phyloP scores from a whole-genome alignment of 2,888 invertebrate species.

The Capitulum mitella region DNA sequence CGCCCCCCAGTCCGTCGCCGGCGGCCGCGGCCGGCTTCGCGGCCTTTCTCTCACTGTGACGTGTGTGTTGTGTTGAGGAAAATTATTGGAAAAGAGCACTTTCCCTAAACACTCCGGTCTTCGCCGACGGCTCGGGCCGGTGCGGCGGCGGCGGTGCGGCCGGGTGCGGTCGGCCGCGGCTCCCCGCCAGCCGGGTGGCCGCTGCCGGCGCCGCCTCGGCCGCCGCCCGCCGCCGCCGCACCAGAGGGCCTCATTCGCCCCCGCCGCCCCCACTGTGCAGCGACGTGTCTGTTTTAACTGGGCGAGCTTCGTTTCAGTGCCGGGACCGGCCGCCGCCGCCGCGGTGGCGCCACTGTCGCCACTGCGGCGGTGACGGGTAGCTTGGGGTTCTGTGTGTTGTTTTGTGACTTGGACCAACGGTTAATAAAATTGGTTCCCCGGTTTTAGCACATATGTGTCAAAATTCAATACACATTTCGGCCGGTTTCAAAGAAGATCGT shows the following conservation, averaged over 20 bases:
- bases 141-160: no score
- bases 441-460: no score
- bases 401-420: not conserved
- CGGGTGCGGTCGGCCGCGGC: no score
- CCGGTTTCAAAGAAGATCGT: no score
- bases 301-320: not conserved
- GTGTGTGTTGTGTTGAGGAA: conserved; percentile 80
- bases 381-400: not conserved
- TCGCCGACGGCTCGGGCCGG: conserved; percentile 31
- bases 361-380: not conserved
- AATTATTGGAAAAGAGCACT: conserved; percentile 76
- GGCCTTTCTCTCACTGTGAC: conserved; percentile 32
- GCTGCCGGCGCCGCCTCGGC: no score
- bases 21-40: conserved; percentile 4
- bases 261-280: no score
- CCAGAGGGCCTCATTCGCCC: not conserved
- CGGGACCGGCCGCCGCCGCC: not conserved
- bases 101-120: conserved; percentile 75
- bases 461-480: no score
- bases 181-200: no score
- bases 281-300: no score
- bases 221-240: not conserved
- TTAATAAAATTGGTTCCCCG: conserved; percentile 1
- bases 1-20: not conserved
- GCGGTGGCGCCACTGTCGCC: not conserved